Evolutionary conservation across 2,797 vertebrate species (phyloP).

Genomic region (Phataginus tetradactyla): DNA sequence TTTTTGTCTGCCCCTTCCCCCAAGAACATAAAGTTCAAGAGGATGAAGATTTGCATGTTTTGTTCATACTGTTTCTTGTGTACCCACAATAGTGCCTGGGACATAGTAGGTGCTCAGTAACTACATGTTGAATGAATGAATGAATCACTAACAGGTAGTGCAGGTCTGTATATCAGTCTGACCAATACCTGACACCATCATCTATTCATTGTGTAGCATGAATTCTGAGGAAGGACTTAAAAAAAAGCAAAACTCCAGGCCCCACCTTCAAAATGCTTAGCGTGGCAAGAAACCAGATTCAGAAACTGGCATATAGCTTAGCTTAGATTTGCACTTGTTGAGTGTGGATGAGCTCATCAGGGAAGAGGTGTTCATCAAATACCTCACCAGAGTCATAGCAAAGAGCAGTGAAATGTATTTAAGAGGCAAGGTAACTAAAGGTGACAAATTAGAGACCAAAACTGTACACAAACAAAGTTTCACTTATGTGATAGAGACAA

Average conservation of each 20-base stretch:
- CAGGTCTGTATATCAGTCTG: neutral
- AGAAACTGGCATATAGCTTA: neutral
- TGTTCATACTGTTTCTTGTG: neutral
- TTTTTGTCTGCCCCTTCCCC: neutral
- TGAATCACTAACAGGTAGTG: neutral
- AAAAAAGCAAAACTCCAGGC: neutral
- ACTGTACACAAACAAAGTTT: slow-evolving; percentile 3
- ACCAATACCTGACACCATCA: neutral
- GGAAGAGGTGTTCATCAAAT: neutral
- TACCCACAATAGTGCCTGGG: neutral
- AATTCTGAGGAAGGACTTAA: slow-evolving; percentile 26
- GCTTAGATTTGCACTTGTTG: neutral
- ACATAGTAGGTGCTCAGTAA: neutral
- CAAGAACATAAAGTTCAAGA: neutral
- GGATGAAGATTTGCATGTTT: neutral
- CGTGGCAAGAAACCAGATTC: neutral
- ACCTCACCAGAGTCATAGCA: neutral
- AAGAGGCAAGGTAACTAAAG: neutral
- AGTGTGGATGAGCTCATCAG: neutral
- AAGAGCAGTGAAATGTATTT: neutral
- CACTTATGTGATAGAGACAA: neutral
- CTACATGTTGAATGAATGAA: neutral
- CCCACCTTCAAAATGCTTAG: slow-evolving; percentile 8
- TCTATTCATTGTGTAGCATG: neutral
- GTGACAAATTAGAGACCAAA: slow-evolving; percentile 10